These are phyloP conservation scores for Syndactyla subalaris DNA, from an alignment of 2,797 vertebrate species.

Conservation along the genomic window DNA sequence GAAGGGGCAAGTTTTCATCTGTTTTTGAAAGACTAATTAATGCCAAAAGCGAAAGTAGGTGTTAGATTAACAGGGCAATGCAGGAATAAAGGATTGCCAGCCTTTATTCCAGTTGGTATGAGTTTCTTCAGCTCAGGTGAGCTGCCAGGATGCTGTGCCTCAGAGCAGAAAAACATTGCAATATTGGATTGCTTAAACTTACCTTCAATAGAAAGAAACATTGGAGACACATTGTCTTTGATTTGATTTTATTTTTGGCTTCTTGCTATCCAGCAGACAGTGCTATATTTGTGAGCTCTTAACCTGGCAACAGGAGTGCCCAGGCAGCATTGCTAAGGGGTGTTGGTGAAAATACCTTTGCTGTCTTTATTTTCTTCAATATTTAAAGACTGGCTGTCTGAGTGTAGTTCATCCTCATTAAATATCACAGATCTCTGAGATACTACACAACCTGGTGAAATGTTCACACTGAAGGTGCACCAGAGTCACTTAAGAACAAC, in stretches of 20 bases:
- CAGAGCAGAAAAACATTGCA: background rate
- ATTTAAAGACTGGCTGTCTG: background rate
- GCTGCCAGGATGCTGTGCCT: background rate
- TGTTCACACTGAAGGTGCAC: background rate
- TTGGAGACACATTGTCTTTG: rapidly evolving
- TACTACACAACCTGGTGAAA: rapidly evolving
- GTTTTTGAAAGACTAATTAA: background rate
- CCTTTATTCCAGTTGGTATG: background rate
- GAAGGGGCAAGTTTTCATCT: background rate
- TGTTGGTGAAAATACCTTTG: background rate
- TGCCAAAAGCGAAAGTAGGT: background rate
- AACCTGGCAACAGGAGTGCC: background rate
- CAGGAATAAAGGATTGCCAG: background rate
- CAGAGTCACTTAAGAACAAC: background rate
- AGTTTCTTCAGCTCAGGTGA: background rate
- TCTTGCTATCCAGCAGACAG: background rate
- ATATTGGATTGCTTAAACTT: background rate
- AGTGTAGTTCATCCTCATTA: rapidly evolving
- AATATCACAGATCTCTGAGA: rapidly evolving
- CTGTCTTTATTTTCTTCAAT: background rate
- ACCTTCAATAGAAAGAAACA: background rate
- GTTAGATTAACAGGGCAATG: background rate
- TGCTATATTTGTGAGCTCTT: background rate
- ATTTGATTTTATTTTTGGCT: background rate
- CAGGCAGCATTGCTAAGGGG: background rate